These are phyloP conservation scores for Poecile atricapillus DNA, from an alignment of 2,113 vertebrate genomes.

Conservation along the genomic window DNA sequence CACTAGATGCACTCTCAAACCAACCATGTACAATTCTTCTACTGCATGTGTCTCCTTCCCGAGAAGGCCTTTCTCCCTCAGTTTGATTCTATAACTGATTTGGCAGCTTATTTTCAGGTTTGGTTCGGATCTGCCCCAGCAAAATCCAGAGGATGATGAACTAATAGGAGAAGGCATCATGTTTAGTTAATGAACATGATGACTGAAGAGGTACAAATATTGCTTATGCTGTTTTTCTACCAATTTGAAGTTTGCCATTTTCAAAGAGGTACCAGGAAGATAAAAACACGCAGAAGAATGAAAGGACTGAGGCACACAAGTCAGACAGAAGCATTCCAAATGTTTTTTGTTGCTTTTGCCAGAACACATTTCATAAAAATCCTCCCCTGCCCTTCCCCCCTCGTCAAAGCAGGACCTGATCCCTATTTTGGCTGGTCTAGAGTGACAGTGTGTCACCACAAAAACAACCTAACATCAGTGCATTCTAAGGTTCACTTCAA, in stretches of 20 bases:
- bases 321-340: background rate
- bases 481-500: background rate
- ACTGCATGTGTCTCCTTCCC: background rate
- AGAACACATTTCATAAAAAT: background rate
- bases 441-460: background rate
- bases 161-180: background rate
- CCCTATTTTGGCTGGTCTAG: background rate
- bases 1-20: background rate
- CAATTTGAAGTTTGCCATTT: background rate
- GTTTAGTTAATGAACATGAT: background rate
- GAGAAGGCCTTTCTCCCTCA: rapidly evolving
- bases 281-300: background rate
- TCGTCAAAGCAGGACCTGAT: background rate
- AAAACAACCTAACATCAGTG: background rate
- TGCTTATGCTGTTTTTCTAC: background rate
- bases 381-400: background rate
- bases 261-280: background rate
- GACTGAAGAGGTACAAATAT: background rate
- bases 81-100: background rate
- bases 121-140: background rate
- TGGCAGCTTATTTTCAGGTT: background rate
- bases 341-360: background rate
- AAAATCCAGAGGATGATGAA: background rate
- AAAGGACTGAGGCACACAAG: background rate
- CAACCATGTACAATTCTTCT: background rate